Base-by-base conservation (phyloP, 1,140 invertebrate species). In the Sarcophaga bullata region DNA sequence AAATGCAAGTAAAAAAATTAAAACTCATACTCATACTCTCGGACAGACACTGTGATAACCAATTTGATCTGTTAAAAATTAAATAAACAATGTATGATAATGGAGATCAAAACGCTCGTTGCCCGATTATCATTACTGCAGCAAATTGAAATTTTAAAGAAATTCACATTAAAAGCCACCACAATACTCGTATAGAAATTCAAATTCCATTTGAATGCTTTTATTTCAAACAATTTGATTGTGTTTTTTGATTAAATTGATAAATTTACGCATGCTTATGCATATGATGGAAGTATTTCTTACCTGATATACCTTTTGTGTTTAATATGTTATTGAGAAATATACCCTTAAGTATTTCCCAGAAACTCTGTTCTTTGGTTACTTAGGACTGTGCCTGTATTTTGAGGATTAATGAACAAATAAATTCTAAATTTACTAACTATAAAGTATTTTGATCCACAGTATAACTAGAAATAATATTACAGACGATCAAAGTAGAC, bases 11-110 rank as follows among this genome's bases (percentile, higher is more conserved):
- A 68, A 68, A 68, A 4, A 25, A 68, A 7, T 17, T 19, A 68
- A 2, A 2, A 37, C 25, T 37, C 25, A 37, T 37, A 37, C 25
- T 37, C 25, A 37, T 37, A 37, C 25, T 37, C 25, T 4, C 4
- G 25, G 25, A 37, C 25, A 37, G 25, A 37, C 25, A 37, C 25
- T 37, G 25, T 37, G 25, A 37, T 37, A 19, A 68, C n/a, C 62
- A 68, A 25, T 37, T 37, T 37, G 25, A 37, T n/a, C 54, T 58
- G n/a, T 58, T 10, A 19, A 68, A 17, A 68, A 68, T 68, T 25
- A 68, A 68, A 9, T 25, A 68, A 68, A 68, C 62, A 68, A 68
- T 68, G 62, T 68, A 68, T 68, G 62, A 68, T 68, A 68, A 68
- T 68, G 17, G 62, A 68, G 62, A 68, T 68, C 62, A 68, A 17